phyloP scores from a whole-genome alignment of 2,888 invertebrate species.

The Anaspis maculata region DNA sequence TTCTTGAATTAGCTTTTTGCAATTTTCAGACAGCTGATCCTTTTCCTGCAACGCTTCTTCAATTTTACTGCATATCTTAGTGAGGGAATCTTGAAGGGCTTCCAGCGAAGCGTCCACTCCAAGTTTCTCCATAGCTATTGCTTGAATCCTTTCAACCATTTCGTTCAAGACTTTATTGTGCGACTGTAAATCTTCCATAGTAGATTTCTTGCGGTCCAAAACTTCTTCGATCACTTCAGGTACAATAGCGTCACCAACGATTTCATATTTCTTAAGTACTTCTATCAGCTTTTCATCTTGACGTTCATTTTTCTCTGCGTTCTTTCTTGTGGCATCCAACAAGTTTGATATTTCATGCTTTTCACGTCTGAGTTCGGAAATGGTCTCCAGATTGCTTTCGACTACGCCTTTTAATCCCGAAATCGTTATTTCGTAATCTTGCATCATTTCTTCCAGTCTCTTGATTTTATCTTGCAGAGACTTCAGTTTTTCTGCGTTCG shows the following conservation, averaged over 20 bases:
- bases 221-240: neutral
- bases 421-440: slow-evolving; percentile 10
- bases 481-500: too few relatives aligned
- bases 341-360: slow-evolving; percentile 13
- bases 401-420: slow-evolving; percentile 10
- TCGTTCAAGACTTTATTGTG: neutral
- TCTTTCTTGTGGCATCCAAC: slow-evolving; percentile 14
- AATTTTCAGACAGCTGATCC: slow-evolving; percentile 10
- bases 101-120: slow-evolving; percentile 5
- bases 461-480: slow-evolving; percentile 7
- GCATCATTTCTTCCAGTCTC: slow-evolving; percentile 8
- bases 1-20: slow-evolving; percentile 6
- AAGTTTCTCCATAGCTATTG: slow-evolving; percentile 3
- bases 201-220: neutral
- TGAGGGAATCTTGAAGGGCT: slow-evolving; percentile 4
- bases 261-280: slow-evolving; percentile 7
- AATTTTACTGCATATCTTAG: slow-evolving; percentile 7
- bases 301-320: too few relatives aligned
- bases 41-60: slow-evolving; percentile 3
- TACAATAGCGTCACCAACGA: neutral
- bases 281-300: slow-evolving; percentile 12
- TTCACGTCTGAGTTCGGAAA: too few relatives aligned
- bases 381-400: slow-evolving; percentile 7
- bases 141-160: slow-evolving; percentile 8
- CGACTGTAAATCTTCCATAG: slow-evolving; percentile 1